These are phyloP conservation scores for Patagioenas fasciata DNA, from an alignment of 2,113 vertebrate species.

Conservation along the genomic window DNA sequence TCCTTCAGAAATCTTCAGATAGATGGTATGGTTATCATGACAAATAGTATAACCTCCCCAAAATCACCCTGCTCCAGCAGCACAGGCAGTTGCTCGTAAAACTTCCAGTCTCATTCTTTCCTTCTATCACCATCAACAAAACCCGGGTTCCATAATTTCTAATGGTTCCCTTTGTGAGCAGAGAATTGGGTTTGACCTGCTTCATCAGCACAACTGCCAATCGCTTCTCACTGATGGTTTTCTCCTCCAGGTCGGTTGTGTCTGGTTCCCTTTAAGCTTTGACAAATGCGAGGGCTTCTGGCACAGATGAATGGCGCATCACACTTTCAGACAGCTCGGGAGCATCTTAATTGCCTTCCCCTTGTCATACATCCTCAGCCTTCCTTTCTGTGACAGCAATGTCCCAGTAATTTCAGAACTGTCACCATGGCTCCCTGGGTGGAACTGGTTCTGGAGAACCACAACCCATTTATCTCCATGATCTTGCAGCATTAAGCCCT, in stretches of 20 bases:
- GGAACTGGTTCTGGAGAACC: not conserved
- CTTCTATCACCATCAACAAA: not conserved
- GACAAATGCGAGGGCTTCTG: not conserved
- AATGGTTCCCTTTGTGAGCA: not conserved
- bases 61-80: not conserved
- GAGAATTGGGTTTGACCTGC: not conserved
- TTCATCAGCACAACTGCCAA: not conserved
- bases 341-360: not conserved
- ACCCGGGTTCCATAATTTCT: not conserved
- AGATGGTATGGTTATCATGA: not conserved
- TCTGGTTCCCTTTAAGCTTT: not conserved
- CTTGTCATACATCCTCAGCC: not conserved
- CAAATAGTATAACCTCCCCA: not conserved
- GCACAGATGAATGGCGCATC: not conserved
- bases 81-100: not conserved
- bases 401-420: not conserved
- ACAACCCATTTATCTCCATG: not conserved
- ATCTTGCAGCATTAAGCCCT: not conserved
- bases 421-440: not conserved
- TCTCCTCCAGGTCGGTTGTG: not conserved
- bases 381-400: not conserved
- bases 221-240: not conserved
- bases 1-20: not conserved
- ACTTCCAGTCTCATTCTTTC: not conserved
- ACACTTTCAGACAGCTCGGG: not conserved